phyloP scores from a whole-genome alignment of 2,888 invertebrate species.

The Dinocampus coccinellae region DNA sequence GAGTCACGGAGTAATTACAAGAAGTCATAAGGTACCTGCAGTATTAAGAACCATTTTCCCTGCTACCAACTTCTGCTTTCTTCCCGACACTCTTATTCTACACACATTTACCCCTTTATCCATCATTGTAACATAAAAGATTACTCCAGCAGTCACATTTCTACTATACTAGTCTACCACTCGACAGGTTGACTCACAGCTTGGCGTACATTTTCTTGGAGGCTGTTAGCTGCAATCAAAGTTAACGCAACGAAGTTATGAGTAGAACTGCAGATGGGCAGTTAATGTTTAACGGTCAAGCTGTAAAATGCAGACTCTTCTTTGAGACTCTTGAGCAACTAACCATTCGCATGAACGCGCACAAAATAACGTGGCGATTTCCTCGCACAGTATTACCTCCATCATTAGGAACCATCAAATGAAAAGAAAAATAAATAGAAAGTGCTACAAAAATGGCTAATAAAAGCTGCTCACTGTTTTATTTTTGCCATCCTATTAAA shows the following conservation, averaged over 20 bases:
- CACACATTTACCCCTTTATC: conserved; percentile 9
- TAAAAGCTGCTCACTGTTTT: too few species aligned
- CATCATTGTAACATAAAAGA: conserved; percentile 25
- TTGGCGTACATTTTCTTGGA: conserved; percentile 54
- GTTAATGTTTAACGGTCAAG: conserved; percentile 66
- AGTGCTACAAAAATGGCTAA: too few species aligned
- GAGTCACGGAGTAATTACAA: conserved; percentile 62
- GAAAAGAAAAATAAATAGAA: too few species aligned
- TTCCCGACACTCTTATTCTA: not conserved
- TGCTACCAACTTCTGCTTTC: conserved; percentile 37
- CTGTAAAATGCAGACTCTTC: conserved; percentile 63
- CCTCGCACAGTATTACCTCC: not conserved
- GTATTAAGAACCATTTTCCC: conserved; percentile 22
- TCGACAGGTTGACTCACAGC: conserved; percentile 36
- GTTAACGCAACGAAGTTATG: conserved; percentile 64
- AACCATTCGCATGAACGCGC: conserved; percentile 4
- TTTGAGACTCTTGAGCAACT: conserved; percentile 38
- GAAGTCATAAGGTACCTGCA: conserved; percentile 58
- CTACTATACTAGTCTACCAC: conserved; percentile 41
- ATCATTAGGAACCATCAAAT: too few species aligned
- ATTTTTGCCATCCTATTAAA: too few species aligned
- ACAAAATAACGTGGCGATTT: conserved; percentile 7
- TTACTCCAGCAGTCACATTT: conserved; percentile 40
- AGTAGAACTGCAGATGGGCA: conserved; percentile 62
- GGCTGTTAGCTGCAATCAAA: conserved; percentile 68